Conservation (phyloP, 2,113 vertebrate species). For the Onychostoma macrolepis region DNA sequence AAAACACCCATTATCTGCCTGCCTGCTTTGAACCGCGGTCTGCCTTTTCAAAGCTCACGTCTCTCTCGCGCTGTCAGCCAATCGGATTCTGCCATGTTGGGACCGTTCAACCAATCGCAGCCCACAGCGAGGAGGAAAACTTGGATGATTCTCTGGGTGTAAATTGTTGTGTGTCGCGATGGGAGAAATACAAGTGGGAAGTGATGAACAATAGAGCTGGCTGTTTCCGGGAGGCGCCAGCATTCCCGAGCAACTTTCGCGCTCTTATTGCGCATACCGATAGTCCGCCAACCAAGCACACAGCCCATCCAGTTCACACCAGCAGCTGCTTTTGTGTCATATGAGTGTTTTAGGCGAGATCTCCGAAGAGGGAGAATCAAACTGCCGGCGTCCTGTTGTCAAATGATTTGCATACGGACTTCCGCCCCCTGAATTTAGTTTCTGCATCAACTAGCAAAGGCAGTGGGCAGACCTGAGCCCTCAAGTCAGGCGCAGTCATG, state of each 20-base stretch:
- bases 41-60: conserved; percentile 54
- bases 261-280: conserved; percentile 35
- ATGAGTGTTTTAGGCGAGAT: neutral
- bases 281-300: conserved; percentile 6
- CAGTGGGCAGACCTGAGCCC: conserved; percentile 57
- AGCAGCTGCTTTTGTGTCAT: neutral
- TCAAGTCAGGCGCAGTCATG: conserved; percentile 53
- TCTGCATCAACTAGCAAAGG: conserved; percentile 68
- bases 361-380: neutral
- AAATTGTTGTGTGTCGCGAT: conserved; percentile 20
- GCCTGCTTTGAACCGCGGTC: conserved; percentile 53
- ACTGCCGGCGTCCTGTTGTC: conserved; percentile 55
- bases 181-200: conserved; percentile 48
- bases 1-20: neutral
- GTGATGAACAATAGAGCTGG: conserved; percentile 61
- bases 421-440: conserved; percentile 69
- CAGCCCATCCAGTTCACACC: neutral
- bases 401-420: conserved; percentile 73
- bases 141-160: conserved; percentile 65
- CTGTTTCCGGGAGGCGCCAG: conserved; percentile 38
- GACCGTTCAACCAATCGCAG: conserved; percentile 70
- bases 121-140: conserved; percentile 54
- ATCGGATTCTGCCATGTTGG: conserved; percentile 80
- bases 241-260: conserved; percentile 37
- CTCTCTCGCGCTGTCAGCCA: conserved; percentile 60